These are phyloP conservation scores for Pimpla rufipes DNA, from an alignment of 2,888 invertebrate species.

Conservation along the genomic window DNA sequence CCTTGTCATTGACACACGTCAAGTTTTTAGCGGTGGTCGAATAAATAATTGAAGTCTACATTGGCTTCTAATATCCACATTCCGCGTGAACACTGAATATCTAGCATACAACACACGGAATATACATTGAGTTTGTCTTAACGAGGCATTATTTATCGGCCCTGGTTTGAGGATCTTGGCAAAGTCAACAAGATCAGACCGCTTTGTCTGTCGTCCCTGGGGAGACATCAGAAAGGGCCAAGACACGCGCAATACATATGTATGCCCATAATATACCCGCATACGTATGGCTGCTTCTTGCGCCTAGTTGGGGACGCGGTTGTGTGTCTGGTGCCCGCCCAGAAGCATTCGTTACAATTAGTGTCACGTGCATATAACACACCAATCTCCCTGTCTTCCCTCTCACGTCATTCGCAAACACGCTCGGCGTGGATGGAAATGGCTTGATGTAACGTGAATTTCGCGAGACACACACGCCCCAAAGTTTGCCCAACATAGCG, in stretches of 20 bases:
- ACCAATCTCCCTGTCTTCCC: conserved; percentile 37
- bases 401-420: conserved; percentile 45
- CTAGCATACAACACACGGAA: not conserved
- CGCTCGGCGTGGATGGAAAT: conserved; percentile 20
- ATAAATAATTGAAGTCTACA: not conserved
- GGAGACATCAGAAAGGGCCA: conserved; percentile 9
- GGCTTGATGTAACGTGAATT: conserved; percentile 30
- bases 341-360: conserved; percentile 78
- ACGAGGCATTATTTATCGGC: conserved; percentile 45
- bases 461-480: not conserved
- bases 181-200: conserved; percentile 38
- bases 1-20: not conserved
- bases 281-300: conserved; percentile 41
- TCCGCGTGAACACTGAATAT: conserved; percentile 1
- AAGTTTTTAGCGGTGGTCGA: not conserved
- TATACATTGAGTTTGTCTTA: conserved; percentile 38
- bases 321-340: conserved; percentile 65
- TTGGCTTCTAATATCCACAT: conserved; percentile 3
- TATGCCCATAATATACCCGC: conserved; percentile 23
- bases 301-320: conserved; percentile 5
- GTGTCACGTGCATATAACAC: conserved; percentile 72
- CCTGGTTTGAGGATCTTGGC: conserved; percentile 38
- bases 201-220: conserved; percentile 27
- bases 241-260: conserved; percentile 15
- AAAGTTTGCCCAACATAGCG: not conserved